These are phyloP conservation scores for Neodiprion lecontei DNA, from an alignment of 1,140 invertebrate genomes.

Conservation along the genomic window DNA sequence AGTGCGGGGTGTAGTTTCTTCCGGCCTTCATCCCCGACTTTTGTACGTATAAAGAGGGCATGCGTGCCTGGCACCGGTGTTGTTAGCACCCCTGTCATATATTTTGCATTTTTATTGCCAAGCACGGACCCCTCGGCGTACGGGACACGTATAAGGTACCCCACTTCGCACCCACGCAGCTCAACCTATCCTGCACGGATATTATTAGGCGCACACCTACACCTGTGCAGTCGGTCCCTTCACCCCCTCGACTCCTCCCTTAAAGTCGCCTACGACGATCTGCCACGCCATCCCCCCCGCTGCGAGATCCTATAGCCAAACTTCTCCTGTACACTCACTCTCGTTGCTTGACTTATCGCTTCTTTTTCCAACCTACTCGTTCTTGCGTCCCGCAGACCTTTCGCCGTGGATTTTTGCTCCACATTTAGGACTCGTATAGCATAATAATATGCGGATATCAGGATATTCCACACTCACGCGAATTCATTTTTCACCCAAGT, in stretches of 20 bases:
- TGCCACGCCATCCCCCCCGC: background rate
- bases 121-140: slow-evolving; percentile 26
- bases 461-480: no score
- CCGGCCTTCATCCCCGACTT: background rate
- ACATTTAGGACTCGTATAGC: no score
- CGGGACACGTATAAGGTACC: slow-evolving; percentile 15
- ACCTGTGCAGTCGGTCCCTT: background rate
- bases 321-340: background rate
- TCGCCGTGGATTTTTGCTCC: no score
- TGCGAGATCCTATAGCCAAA: background rate
- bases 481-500: no score
- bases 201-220: background rate
- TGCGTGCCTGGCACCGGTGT: slow-evolving; percentile 3
- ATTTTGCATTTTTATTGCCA: slow-evolving; percentile 56
- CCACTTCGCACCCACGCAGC: background rate
- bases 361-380: background rate
- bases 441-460: no score
- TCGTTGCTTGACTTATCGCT: background rate
- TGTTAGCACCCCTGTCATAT: slow-evolving; percentile 33
- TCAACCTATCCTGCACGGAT: no score
- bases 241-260: background rate
- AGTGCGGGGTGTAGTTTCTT: background rate
- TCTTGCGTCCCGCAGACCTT: no score
- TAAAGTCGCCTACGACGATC: background rate
- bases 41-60: background rate